Evolutionary conservation across 2,113 vertebrate species (phyloP).

Genomic region (Pterocles burchelli): DNA sequence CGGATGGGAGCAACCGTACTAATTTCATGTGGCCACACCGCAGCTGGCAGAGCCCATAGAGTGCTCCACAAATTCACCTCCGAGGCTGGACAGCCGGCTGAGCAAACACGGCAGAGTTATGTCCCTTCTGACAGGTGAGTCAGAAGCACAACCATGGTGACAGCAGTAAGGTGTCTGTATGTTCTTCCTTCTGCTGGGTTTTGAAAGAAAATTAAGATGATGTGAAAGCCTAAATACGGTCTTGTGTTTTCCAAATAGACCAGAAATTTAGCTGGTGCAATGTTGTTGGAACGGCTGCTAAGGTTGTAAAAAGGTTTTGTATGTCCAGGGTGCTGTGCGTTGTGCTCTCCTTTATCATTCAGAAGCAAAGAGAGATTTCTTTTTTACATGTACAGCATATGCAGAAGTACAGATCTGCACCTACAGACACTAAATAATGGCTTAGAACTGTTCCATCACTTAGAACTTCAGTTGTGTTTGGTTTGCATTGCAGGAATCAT

Average conservation of each 20-base stretch:
- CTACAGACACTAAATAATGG: not conserved
- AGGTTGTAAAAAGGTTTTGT: not conserved
- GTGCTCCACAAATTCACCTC: not conserved
- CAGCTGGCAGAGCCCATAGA: not conserved
- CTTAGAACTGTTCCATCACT: not conserved
- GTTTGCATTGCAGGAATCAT: not conserved
- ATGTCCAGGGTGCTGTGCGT: not conserved
- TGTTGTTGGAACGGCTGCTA: not conserved
- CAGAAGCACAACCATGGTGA: not conserved
- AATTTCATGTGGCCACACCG: accelerated
- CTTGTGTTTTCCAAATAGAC: slow-evolving; percentile 16
- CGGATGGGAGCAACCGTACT: accelerated
- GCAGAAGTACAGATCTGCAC: not conserved
- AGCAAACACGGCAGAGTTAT: not conserved
- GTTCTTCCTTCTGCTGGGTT: slow-evolving; percentile 11
- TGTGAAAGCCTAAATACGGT: not conserved
- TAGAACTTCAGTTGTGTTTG: not conserved
- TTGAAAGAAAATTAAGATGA: slow-evolving; percentile 3
- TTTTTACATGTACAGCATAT: not conserved
- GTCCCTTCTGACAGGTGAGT: slow-evolving; percentile 12
- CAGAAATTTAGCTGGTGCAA: not conserved
- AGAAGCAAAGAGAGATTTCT: not conserved
- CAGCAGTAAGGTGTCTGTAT: not conserved
- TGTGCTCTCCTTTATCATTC: not conserved
- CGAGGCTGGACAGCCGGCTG: not conserved